These are phyloP conservation scores for Oreochromis mossambicus DNA, from an alignment of 2,797 vertebrate species.

Conservation along the genomic window DNA sequence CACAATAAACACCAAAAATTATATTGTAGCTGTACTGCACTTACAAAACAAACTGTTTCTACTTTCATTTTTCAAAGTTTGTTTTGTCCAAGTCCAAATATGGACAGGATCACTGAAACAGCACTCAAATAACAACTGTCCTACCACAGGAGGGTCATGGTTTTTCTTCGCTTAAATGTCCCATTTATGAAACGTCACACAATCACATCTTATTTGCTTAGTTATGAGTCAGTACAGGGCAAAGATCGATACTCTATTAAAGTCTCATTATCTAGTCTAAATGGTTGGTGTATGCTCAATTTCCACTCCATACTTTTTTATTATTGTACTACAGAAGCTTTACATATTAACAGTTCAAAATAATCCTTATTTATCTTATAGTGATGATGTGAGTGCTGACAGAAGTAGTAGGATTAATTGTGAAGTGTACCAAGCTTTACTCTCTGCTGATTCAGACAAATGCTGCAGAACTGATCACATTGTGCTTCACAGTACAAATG, in stretches of 20 bases:
- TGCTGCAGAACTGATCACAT: background rate
- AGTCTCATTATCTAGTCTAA: background rate
- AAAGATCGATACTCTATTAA: background rate
- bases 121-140: background rate
- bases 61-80: background rate
- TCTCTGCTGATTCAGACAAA: background rate
- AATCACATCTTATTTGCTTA: background rate
- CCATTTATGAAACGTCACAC: background rate
- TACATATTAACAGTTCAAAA: background rate
- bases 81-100: background rate
- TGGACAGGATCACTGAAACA: background rate
- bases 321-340: background rate
- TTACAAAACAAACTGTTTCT: background rate
- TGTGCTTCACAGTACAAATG: background rate
- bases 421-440: background rate
- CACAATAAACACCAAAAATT: background rate
- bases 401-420: background rate
- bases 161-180: background rate
- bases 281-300: background rate
- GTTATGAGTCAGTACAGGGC: background rate
- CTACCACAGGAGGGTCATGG: background rate
- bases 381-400: background rate
- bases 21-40: background rate
- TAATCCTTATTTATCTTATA: background rate
- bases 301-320: background rate